Evolutionary conservation across 2,113 vertebrate genomes (phyloP).

Genomic region (Chelonoidis abingdonii): DNA sequence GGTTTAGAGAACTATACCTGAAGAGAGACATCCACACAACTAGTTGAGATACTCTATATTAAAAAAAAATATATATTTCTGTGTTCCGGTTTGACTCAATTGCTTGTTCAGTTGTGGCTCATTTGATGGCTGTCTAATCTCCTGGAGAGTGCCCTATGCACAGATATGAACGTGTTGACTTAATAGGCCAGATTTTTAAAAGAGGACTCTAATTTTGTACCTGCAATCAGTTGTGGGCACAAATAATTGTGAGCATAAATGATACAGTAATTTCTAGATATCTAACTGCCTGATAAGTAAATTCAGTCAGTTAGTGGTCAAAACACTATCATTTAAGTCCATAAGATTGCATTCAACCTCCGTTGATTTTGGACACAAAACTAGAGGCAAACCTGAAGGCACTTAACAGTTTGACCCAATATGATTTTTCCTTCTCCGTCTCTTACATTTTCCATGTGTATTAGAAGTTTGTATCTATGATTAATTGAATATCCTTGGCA

Average conservation of each 20-base stretch:
- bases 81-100: not conserved
- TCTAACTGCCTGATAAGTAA: not conserved
- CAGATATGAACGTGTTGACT: not conserved
- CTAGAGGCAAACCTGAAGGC: not conserved
- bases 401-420: not conserved
- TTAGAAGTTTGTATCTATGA: not conserved
- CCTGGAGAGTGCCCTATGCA: not conserved
- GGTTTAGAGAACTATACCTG: not conserved
- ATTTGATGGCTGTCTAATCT: not conserved
- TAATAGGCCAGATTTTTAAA: not conserved
- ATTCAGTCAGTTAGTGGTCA: not conserved
- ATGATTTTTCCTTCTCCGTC: not conserved
- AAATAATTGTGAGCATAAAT: not conserved
- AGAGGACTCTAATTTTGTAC: not conserved
- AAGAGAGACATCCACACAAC: not conserved
- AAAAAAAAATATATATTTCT: no score
- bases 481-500: not conserved
- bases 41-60: not conserved
- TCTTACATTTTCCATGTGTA: accelerated
- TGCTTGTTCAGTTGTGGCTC: not conserved
- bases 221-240: not conserved
- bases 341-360: not conserved
- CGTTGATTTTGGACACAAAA: not conserved
- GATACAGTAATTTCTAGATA: not conserved
- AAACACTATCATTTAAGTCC: not conserved